A percentile compares a stretch with the other conserved stretches of the same genome.
Evolutionary conservation across 2,888 invertebrate species (phyloP).

Genomic region (Apamea epomidion): DNA sequence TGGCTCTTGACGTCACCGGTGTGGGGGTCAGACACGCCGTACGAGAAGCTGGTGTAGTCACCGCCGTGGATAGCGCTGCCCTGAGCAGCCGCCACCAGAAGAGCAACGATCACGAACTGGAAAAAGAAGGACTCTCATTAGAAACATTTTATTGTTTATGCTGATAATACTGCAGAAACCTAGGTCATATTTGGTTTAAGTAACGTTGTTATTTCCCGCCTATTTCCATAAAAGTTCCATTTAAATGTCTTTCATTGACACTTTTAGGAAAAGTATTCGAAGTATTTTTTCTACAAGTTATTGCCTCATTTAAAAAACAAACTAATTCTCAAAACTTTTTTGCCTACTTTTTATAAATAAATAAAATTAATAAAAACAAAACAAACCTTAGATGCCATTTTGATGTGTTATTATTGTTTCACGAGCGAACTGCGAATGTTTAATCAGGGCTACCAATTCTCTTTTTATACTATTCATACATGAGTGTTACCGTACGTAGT

Average conservation of each 20-base stretch:
- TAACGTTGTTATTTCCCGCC: fast-evolving
- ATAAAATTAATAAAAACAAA: too few species aligned
- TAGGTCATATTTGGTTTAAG: background rate
- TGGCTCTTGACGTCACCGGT: constrained; percentile 90
- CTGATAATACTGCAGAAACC: background rate
- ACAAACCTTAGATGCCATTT: constrained; percentile 87
- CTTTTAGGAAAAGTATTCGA: too few species aligned
- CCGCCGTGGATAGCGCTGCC: constrained; percentile 84
- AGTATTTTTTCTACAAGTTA: background rate
- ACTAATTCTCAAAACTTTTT: too few species aligned
- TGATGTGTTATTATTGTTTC: constrained; percentile 82
- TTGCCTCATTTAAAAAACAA: background rate
- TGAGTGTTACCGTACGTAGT: background rate
- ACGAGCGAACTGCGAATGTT: constrained; percentile 87
- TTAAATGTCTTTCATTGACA: too few species aligned
- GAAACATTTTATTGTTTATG: too few species aligned
- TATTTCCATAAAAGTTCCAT: background rate
- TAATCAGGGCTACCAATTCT: constrained; percentile 75
- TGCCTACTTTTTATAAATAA: too few species aligned
- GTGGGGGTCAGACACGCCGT: constrained; percentile 87
- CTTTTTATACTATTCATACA: constrained; percentile 77
- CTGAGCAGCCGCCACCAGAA: constrained; percentile 85
- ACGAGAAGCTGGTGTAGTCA: constrained; percentile 86
- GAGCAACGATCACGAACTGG: constrained; percentile 86
- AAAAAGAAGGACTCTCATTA: constrained; percentile 59